Base-by-base conservation (phyloP, 2,797 vertebrate species). In the Artibeus jamaicensis region DNA sequence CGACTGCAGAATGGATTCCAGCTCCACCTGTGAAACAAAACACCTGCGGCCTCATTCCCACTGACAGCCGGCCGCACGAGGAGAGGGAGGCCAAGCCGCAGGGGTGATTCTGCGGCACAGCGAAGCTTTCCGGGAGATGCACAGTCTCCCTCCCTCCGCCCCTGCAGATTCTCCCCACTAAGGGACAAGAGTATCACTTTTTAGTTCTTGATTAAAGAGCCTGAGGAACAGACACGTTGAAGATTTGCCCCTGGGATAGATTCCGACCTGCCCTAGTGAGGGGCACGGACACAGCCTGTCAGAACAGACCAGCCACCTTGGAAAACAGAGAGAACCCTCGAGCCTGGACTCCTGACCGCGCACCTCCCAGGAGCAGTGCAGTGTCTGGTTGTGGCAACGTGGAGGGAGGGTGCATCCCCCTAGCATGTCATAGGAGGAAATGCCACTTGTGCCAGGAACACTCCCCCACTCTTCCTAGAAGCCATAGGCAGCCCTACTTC, bases 1-100 rank as follows among this genome's bases (percentile, higher is more conserved):
- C 77, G 96, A 98, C 97, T 97, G 98, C 95, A 99, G 97, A 94
- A 99, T 93, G 2, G 97, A 97, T 57, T 97, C 98, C 92, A 99
- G 98, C 96, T 98, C 97, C 0, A 96, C 97, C 99, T 99, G 98
- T 37, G 90, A 97, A 34, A 93, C 1, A 6, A 55, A 42, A 53
- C 6, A 39, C 37, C 5, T 18, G 74, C 19, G 21, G n/a, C 24
- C 53, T 53, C 14, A 26, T 22, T 42, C 39, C 50, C 2, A 53
- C 24, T 15, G 8, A 37, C 50, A 29, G 32, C 37, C 2, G 2
- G 7, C 0, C 1, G 3, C 37, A 3, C 22, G 2, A 0, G 6
- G 37, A 24, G 29, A 9, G 50, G 9, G 29, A 6, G 50, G 9
- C 37, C 9, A 11, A 15, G 32, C 29, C 1, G 3, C 0, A 3